These are phyloP conservation scores for Dendroctonus ponderosae DNA, from an alignment of 1,140 invertebrate genomes.

Conservation along the genomic window DNA sequence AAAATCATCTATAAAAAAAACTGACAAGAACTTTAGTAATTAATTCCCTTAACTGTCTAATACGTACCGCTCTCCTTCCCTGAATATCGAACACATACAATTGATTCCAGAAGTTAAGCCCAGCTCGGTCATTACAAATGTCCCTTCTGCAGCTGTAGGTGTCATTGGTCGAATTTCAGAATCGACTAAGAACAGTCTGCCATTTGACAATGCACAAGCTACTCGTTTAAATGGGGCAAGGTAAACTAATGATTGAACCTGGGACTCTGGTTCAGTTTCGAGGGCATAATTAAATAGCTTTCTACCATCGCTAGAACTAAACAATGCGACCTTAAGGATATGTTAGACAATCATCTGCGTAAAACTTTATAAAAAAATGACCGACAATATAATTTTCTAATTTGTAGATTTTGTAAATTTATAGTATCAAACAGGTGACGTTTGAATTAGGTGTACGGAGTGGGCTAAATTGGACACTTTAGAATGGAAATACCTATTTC, in stretches of 20 bases:
- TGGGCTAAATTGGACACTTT: too few species aligned
- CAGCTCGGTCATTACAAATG: conserved; percentile 75
- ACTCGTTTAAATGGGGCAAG: conserved; percentile 66
- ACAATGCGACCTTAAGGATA: conserved; percentile 10
- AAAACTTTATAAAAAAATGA: too few species aligned
- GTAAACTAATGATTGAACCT: conserved; percentile 64
- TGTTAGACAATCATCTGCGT: too few species aligned
- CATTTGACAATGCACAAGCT: conserved; percentile 70
- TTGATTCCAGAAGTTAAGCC: conserved; percentile 64
- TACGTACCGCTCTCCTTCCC: conserved; percentile 51
- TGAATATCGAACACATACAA: conserved; percentile 56
- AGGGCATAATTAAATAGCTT: conserved; percentile 60
- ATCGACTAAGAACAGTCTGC: conserved; percentile 71
- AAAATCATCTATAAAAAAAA: too few species aligned
- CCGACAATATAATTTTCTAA: too few species aligned
- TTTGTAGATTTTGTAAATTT: too few species aligned
- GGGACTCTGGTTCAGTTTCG: conserved; percentile 56
- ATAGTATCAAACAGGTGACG: too few species aligned
- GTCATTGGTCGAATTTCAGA: conserved; percentile 60
- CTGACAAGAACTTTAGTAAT: too few species aligned
- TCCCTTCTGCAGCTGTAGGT: conserved; percentile 64
- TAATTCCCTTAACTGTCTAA: background rate
- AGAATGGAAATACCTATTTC: too few species aligned
- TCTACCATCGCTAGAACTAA: conserved; percentile 54
- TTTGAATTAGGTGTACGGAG: too few species aligned